phyloP scores from a whole-genome alignment of 2,888 invertebrate species.

The Pimpla rufipes region DNA sequence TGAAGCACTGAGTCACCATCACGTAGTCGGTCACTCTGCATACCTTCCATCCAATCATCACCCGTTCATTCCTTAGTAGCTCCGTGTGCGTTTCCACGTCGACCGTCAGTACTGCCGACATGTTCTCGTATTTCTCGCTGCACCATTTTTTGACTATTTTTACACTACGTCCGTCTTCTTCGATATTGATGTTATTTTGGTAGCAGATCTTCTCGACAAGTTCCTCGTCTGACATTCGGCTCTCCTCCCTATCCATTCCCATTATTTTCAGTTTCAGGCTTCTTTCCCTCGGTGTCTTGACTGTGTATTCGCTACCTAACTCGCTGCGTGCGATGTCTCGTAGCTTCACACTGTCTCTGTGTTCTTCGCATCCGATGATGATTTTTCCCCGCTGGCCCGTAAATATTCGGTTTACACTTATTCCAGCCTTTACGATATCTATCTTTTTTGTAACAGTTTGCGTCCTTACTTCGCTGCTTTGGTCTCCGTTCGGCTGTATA shows the following conservation, averaged over 20 bases:
- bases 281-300: not conserved
- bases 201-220: not conserved
- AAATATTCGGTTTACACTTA: not conserved
- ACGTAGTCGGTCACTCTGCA: slow-evolving; percentile 36
- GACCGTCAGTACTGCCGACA: not conserved
- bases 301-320: not conserved
- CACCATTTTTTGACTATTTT: not conserved
- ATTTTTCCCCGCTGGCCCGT: not conserved
- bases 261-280: not conserved
- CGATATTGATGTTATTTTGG: not conserved
- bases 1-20: slow-evolving; percentile 48
- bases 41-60: slow-evolving; percentile 48
- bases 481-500: slow-evolving; percentile 2
- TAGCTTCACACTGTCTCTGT: not conserved
- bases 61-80: slow-evolving; percentile 26
- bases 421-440: not conserved
- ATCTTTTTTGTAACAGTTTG: not conserved
- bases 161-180: not conserved
- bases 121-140: not conserved
- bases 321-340: not conserved
- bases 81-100: slow-evolving; percentile 15
- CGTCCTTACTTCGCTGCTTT: not conserved
- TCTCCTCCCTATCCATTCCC: not conserved
- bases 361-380: not conserved
- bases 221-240: not conserved